Percentiles rank a stretch among this genome's conserved stretches.
Evolutionary conservation across 2,888 invertebrate species (phyloP).

Genomic region (Leucozona laternaria): DNA sequence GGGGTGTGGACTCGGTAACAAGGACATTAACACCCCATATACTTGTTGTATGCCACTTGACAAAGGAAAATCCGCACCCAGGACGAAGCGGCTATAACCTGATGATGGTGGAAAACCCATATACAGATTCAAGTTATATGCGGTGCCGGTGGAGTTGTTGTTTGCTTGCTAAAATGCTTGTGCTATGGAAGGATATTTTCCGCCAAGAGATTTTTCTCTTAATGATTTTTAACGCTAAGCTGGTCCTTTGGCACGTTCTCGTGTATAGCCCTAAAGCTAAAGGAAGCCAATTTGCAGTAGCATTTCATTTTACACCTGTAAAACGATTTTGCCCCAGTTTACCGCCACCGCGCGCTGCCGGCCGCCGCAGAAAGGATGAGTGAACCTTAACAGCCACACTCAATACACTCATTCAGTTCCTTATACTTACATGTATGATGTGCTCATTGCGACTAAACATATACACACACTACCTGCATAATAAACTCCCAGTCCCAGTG

Average conservation of each 20-base stretch:
- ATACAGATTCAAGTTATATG: slow-evolving; percentile 30
- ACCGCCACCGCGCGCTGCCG: too few relatives aligned
- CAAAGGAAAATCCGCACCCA: slow-evolving; percentile 27
- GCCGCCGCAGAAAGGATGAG: slow-evolving; percentile 26
- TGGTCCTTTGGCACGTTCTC: slow-evolving; percentile 73
- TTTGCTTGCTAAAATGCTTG: slow-evolving; percentile 43
- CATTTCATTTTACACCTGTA: slow-evolving; percentile 74
- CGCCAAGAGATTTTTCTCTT: slow-evolving; percentile 68
- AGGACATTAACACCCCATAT: slow-evolving; percentile 64
- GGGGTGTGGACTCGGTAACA: slow-evolving; percentile 45
- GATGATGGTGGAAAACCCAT: neutral
- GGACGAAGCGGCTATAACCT: neutral
- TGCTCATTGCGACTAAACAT: slow-evolving; percentile 3
- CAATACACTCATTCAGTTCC: neutral
- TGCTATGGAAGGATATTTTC: slow-evolving; percentile 56
- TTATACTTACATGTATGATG: slow-evolving; percentile 5
- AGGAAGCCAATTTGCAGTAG: slow-evolving; percentile 71
- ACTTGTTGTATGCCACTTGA: slow-evolving; percentile 48
- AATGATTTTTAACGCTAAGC: slow-evolving; percentile 72
- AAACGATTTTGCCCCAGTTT: slow-evolving; percentile 49
- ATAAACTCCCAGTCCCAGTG: slow-evolving; percentile 18
- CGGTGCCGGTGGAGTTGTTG: slow-evolving; percentile 44
- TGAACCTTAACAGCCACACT: slow-evolving; percentile 35
- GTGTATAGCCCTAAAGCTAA: slow-evolving; percentile 56
- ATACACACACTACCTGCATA: neutral